Percentiles rank a stretch among this genome's conserved stretches.
Conservation (phyloP, 2,113 vertebrate genomes). For the Calyptommatus sinebrachiatus region DNA sequence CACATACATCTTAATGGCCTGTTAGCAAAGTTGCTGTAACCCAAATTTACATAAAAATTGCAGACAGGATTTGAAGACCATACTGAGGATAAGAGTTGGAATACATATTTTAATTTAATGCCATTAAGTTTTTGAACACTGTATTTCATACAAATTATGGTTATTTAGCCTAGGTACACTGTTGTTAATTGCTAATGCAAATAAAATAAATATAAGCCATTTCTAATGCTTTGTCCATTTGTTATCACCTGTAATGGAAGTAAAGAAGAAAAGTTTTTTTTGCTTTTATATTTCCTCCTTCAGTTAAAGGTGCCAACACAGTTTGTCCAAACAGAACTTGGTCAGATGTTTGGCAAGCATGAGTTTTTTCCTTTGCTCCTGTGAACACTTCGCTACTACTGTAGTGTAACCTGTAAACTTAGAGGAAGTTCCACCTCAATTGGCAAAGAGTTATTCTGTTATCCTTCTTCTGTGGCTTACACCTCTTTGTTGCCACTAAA, state of each 20-base stretch:
- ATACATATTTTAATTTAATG: constrained; percentile 51
- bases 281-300: too few relatives aligned
- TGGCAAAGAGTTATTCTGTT: too few relatives aligned
- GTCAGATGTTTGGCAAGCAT: too few relatives aligned
- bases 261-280: neutral
- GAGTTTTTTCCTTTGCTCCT: too few relatives aligned
- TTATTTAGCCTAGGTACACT: neutral
- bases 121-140: constrained; percentile 41
- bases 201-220: neutral
- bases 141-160: constrained; percentile 31
- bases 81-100: constrained; percentile 56
- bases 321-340: too few relatives aligned
- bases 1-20: constrained; percentile 58
- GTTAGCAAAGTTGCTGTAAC: constrained; percentile 65
- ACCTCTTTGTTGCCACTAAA: too few relatives aligned
- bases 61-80: constrained; percentile 65
- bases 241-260: neutral
- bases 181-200: constrained; percentile 6
- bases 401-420: too few relatives aligned
- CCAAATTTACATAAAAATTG: constrained; percentile 65
- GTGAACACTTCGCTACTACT: too few relatives aligned
- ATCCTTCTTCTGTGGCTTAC: too few relatives aligned
- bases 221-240: neutral
- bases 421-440: too few relatives aligned
- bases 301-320: too few relatives aligned